Percentiles rank a stretch among this genome's conserved stretches.
Evolutionary conservation across 2,113 vertebrate species (phyloP).

Genomic region (Plectropomus leopardus): DNA sequence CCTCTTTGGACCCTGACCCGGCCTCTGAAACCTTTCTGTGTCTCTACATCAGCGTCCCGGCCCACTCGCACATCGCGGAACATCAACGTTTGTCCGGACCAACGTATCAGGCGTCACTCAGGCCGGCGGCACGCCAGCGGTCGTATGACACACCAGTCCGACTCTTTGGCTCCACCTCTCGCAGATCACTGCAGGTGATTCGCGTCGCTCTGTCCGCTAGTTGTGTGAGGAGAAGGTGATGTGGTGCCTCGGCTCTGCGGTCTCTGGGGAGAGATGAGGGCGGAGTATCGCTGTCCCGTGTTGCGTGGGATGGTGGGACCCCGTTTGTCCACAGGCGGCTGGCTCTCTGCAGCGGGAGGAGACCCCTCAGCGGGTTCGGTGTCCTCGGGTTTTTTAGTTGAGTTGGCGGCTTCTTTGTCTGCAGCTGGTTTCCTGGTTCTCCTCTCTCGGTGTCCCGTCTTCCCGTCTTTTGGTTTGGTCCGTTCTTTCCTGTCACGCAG

Average conservation of each 20-base stretch:
- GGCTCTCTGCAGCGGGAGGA: conserved; percentile 28
- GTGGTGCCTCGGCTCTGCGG: conserved; percentile 61
- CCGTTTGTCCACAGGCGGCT: conserved; percentile 42
- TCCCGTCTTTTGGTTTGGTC: too few relatives aligned
- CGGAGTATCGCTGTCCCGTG: conserved; percentile 76
- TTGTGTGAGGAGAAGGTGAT: conserved; percentile 68
- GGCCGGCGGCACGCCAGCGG: conserved; percentile 9
- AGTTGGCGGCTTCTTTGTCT: conserved; percentile 57
- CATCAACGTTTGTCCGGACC: conserved; percentile 12
- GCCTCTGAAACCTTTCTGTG: conserved; percentile 17
- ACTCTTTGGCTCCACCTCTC: conserved; percentile 25
- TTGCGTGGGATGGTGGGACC: conserved; percentile 80
- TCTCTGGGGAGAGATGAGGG: conserved; percentile 38
- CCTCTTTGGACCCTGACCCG: conserved; percentile 29
- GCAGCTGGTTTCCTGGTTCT: conserved; percentile 40
- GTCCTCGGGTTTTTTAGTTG: conserved; percentile 36
- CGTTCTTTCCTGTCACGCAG: too few relatives aligned
- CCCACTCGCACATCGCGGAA: neutral
- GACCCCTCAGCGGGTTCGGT: too few relatives aligned
- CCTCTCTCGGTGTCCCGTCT: too few relatives aligned
- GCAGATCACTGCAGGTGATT: conserved; percentile 25
- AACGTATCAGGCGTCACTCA: conserved; percentile 14
- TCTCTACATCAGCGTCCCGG: conserved; percentile 19
- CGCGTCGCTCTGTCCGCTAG: conserved; percentile 35
- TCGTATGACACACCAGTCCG: conserved; percentile 21